phyloP scores from a whole-genome alignment of 2,113 vertebrate genomes.

The Abramis brama region DNA sequence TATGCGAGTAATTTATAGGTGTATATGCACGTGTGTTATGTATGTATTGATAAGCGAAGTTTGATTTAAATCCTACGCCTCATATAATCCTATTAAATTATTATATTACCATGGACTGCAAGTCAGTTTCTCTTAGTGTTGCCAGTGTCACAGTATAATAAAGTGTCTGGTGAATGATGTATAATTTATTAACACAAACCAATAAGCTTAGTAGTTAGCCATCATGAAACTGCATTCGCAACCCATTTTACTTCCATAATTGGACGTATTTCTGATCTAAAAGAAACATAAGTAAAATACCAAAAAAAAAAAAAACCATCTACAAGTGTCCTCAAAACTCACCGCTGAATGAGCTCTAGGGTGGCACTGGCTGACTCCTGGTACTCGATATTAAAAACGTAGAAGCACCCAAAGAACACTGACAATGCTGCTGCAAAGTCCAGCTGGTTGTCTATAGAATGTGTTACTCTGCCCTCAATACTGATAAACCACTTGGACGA shows the following conservation, averaged over 20 bases:
- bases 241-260: background rate
- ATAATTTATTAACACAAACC: background rate
- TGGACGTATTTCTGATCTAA: background rate
- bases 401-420: constrained; percentile 35
- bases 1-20: too few species aligned
- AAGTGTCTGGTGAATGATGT: background rate
- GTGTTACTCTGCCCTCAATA: constrained; percentile 42
- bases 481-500: constrained; percentile 41
- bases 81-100: background rate
- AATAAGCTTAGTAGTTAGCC: background rate
- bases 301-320: background rate
- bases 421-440: constrained; percentile 34
- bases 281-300: background rate
- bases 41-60: too few species aligned
- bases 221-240: background rate
- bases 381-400: constrained; percentile 44
- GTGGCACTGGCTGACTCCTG: constrained; percentile 40
- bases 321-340: background rate
- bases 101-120: background rate
- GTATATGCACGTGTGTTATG: too few species aligned
- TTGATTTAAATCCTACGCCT: too few species aligned
- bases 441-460: constrained; percentile 15
- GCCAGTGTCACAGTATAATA: background rate
- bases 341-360: constrained; percentile 48
- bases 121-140: background rate